Percentiles rank a stretch among this genome's conserved stretches.
These are phyloP conservation scores for Verasper variegatus DNA, from an alignment of 2,113 vertebrate genomes.

Conservation along the genomic window DNA sequence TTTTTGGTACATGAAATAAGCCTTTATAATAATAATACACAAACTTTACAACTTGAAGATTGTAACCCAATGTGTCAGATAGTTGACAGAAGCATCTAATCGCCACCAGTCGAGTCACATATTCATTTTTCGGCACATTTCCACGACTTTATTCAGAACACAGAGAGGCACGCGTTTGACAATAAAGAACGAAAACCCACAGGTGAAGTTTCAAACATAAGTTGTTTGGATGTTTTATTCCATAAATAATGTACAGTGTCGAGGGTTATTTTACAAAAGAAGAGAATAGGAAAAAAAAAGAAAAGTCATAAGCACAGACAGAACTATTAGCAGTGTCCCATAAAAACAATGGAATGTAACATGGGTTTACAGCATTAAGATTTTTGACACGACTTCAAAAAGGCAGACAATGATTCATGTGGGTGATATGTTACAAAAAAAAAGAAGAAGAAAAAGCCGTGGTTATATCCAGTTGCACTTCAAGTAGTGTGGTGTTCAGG, in stretches of 20 bases:
- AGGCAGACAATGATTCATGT: slow-evolving; percentile 76
- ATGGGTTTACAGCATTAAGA: slow-evolving; percentile 71
- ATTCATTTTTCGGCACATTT: slow-evolving; percentile 16
- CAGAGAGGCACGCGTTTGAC: slow-evolving; percentile 51
- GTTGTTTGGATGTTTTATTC: slow-evolving; percentile 83
- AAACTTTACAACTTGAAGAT: neutral
- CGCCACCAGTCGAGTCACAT: neutral
- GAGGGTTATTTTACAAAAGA: slow-evolving; percentile 72
- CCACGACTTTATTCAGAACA: slow-evolving; percentile 48
- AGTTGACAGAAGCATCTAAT: slow-evolving; percentile 14
- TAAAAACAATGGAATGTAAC: slow-evolving; percentile 75
- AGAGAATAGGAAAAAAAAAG: slow-evolving; percentile 40
- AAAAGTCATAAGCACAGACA: slow-evolving; percentile 68
- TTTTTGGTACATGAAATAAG: neutral
- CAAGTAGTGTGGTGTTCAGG: slow-evolving; percentile 72
- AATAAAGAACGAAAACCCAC: slow-evolving; percentile 81
- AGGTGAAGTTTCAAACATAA: slow-evolving; percentile 80
- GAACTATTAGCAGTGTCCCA: slow-evolving; percentile 71
- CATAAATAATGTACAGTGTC: slow-evolving; percentile 78
- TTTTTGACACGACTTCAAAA: slow-evolving; percentile 66
- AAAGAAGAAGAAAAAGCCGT: slow-evolving; percentile 6
- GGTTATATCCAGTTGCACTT: slow-evolving; percentile 61
- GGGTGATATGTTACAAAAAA: slow-evolving; percentile 63
- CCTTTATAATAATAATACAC: slow-evolving; percentile 10
- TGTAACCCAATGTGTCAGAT: neutral